A percentile compares a stretch with the other conserved stretches of the same genome.
Evolutionary conservation across 2,113 vertebrate species (phyloP).

Genomic region (Macrotus californicus): DNA sequence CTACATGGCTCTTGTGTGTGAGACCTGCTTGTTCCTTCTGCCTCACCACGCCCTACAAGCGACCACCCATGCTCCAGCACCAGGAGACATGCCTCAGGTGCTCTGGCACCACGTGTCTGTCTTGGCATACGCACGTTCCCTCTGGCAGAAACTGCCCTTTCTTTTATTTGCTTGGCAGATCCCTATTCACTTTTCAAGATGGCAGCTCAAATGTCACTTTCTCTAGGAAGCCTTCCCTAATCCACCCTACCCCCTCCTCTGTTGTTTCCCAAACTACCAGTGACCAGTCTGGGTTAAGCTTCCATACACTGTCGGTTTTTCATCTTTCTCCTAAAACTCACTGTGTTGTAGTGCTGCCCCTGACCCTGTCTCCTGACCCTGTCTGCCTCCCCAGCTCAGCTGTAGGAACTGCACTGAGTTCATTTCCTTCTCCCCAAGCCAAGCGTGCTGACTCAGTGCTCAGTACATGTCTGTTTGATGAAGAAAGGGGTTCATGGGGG

Average conservation of each 20-base stretch:
- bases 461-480: background rate
- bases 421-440: background rate
- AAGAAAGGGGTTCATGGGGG: background rate
- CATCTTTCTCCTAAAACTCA: background rate
- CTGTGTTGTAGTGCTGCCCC: rapidly evolving
- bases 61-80: background rate
- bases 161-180: background rate
- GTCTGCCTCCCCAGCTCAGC: background rate
- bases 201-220: background rate
- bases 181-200: background rate
- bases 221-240: background rate
- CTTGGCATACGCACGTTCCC: rapidly evolving
- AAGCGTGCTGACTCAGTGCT: background rate
- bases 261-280: background rate
- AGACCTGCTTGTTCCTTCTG: background rate
- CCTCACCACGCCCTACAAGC: background rate
- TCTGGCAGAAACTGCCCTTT: background rate
- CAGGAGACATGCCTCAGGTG: rapidly evolving
- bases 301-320: background rate
- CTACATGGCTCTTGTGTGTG: background rate
- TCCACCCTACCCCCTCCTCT: background rate
- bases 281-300: background rate
- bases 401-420: background rate
- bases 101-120: no score
- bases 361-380: background rate